These are phyloP conservation scores for Drosophila neoperkinsi DNA, from an alignment of 2,888 invertebrate species.

Conservation along the genomic window DNA sequence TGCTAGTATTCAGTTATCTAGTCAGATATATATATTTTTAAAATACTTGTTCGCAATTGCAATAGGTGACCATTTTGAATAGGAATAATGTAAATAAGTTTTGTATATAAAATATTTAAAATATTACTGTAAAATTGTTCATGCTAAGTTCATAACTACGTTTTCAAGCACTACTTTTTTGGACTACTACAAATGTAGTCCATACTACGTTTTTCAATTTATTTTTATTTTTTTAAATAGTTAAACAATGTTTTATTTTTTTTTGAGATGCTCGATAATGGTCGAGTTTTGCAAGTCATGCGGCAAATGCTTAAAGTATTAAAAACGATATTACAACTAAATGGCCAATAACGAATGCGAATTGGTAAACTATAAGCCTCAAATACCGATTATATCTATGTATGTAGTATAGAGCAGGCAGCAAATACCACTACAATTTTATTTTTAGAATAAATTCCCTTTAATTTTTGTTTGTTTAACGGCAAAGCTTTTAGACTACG, in stretches of 20 bases:
- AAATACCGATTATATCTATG: conserved; percentile 47
- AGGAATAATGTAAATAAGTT: neutral
- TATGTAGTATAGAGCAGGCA: conserved; percentile 49
- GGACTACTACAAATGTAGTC: conserved; percentile 23
- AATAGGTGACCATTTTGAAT: conserved; percentile 3
- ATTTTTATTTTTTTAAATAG: neutral
- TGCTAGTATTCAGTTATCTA: neutral
- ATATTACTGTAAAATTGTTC: conserved; percentile 38
- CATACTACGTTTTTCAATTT: conserved; percentile 31
- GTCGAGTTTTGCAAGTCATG: conserved; percentile 37
- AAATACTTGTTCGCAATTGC: neutral
- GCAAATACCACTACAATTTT: conserved; percentile 43
- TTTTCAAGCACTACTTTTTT: conserved; percentile 49
- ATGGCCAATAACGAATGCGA: conserved; percentile 72
- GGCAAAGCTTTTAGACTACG: conserved; percentile 68
- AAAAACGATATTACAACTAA: conserved; percentile 56
- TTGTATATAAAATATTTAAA: conserved; percentile 20
- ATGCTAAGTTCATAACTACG: conserved; percentile 63
- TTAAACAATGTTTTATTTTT: conserved; percentile 14
- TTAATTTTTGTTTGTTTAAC: conserved; percentile 7
- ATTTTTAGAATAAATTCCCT: conserved; percentile 23
- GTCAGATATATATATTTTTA: neutral
- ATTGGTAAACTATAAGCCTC: conserved; percentile 49
- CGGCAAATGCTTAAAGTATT: conserved; percentile 62
- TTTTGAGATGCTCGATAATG: conserved; percentile 31